Evolutionary conservation across 2,888 invertebrate genomes (phyloP).

Genomic region (Scaptomyza caliginosa): DNA sequence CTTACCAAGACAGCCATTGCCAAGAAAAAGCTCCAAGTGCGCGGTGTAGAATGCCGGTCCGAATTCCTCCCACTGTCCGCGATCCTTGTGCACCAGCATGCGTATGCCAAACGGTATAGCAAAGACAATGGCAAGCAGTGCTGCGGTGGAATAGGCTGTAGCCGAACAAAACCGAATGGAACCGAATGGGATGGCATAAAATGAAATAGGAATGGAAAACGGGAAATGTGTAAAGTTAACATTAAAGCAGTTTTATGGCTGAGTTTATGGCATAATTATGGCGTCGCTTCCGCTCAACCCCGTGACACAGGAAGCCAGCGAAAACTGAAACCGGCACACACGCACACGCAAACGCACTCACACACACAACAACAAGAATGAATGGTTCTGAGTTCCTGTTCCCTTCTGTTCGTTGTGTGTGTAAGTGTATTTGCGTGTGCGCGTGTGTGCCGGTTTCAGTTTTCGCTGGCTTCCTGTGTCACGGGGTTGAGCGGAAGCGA

Average conservation of each 20-base stretch:
- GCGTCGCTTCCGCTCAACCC: conserved; percentile 42
- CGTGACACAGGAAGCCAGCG: conserved; percentile 47
- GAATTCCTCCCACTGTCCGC: conserved; percentile 87
- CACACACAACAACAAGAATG: conserved; percentile 34
- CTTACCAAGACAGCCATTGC: conserved; percentile 88
- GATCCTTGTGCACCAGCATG: conserved; percentile 87
- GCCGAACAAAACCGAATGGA: not conserved
- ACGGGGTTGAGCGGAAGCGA: conserved; percentile 37
- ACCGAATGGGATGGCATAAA: too few species aligned
- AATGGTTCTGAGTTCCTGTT: conserved; percentile 58
- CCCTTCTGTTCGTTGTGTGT: conserved; percentile 7
- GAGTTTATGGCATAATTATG: conserved; percentile 73
- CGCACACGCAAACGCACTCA: not conserved
- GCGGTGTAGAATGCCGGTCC: conserved; percentile 89
- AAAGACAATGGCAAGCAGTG: conserved; percentile 89
- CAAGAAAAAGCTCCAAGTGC: conserved; percentile 89
- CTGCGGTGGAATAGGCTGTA: conserved; percentile 90
- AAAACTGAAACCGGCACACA: conserved; percentile 21
- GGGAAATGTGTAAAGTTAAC: conserved; percentile 29
- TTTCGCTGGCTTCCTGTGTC: conserved; percentile 47
- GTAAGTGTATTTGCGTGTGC: not conserved
- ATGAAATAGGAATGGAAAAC: conserved; percentile 9
- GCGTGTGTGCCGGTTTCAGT: conserved; percentile 19
- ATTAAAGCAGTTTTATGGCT: conserved; percentile 61
- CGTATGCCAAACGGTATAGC: conserved; percentile 89